These are phyloP conservation scores for Drosophila azteca DNA, from an alignment of 1,140 invertebrate genomes.

Conservation along the genomic window DNA sequence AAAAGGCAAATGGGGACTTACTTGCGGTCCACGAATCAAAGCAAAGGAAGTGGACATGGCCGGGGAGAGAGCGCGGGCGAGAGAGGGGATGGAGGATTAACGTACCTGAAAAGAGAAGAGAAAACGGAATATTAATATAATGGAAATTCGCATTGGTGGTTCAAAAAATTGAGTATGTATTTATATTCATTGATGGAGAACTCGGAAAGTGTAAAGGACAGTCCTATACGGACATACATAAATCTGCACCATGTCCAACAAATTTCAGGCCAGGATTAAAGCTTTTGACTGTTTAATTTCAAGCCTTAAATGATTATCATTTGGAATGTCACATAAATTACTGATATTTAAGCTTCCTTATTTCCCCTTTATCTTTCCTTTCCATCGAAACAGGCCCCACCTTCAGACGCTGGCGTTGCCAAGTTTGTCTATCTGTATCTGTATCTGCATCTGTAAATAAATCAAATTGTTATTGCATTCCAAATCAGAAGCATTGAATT, in stretches of 20 bases:
- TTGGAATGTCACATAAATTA: slow-evolving; percentile 18
- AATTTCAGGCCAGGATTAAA: too few relatives aligned
- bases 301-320: slow-evolving; percentile 2
- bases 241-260: too few relatives aligned
- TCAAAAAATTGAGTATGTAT: too few relatives aligned
- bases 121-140: slow-evolving; percentile 11
- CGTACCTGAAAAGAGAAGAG: slow-evolving; percentile 59
- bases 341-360: neutral
- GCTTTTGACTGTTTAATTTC: too few relatives aligned
- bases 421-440: too few relatives aligned
- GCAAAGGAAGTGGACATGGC: slow-evolving; percentile 10
- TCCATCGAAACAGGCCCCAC: neutral
- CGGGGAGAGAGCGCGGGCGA: too few relatives aligned
- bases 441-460: slow-evolving; percentile 63
- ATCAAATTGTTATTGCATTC: slow-evolving; percentile 73
- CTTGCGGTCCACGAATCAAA: slow-evolving; percentile 47
- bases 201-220: too few relatives aligned
- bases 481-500: slow-evolving; percentile 56
- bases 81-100: slow-evolving; percentile 11
- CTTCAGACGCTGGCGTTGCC: too few relatives aligned
- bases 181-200: neutral
- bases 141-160: neutral
- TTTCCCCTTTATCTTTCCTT: neutral
- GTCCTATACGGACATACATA: too few relatives aligned
- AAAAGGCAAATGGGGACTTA: slow-evolving; percentile 56